Evolutionary conservation across 2,797 vertebrate species (phyloP).

Genomic region (Rhincodon typus): DNA sequence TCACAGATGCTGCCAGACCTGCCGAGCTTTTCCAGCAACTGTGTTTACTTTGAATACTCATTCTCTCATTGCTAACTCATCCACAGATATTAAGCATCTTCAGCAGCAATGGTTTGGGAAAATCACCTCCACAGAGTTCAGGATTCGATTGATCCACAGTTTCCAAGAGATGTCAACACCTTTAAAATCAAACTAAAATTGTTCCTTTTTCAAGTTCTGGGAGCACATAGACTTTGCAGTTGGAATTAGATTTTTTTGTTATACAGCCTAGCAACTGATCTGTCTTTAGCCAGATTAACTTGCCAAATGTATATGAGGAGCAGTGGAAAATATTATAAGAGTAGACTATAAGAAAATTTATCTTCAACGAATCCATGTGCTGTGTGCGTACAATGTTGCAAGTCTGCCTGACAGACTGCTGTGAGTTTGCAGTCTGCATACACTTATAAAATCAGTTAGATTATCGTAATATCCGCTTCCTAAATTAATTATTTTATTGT

Average conservation of each 20-base stretch:
- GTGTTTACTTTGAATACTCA: background rate
- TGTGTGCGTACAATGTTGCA: too few species aligned
- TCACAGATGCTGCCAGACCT: too few species aligned
- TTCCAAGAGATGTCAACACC: background rate
- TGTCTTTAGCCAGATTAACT: background rate
- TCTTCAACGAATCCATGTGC: too few species aligned
- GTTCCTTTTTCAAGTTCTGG: background rate
- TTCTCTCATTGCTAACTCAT: background rate
- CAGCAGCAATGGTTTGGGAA: background rate
- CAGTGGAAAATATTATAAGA: background rate
- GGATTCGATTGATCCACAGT: constrained; percentile 16
- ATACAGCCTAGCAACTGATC: background rate
- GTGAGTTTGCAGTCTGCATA: too few species aligned
- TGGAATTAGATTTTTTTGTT: background rate
- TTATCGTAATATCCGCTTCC: too few species aligned
- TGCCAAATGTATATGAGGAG: background rate
- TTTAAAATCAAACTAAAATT: constrained; percentile 1
- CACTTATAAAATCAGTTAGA: too few species aligned
- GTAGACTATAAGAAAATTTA: too few species aligned
- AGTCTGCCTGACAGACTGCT: too few species aligned
- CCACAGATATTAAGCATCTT: background rate
- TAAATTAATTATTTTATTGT: too few species aligned
- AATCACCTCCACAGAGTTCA: background rate
- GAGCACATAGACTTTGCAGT: background rate
- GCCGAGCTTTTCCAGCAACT: background rate